Percentiles rank a stretch among this genome's conserved stretches.
Evolutionary conservation across 92 coral and sea anemone species (phyloP).

Genomic region (Bergia sp.): DNA sequence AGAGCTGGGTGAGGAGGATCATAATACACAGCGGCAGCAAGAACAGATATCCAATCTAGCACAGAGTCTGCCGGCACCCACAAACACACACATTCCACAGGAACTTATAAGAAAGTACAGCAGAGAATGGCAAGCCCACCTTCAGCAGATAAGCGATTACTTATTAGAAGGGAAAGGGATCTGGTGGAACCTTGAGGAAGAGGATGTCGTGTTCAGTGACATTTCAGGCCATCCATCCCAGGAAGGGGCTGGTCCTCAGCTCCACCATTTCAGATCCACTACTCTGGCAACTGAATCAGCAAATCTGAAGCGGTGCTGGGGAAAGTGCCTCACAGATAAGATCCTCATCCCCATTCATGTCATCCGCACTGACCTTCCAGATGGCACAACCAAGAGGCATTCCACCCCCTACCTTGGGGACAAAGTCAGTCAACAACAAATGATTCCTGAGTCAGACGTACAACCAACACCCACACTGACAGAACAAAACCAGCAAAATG

Average conservation of each 20-base stretch:
- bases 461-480: not conserved
- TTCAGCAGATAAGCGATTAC: too few species aligned
- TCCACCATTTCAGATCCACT: slow-evolving; percentile 2
- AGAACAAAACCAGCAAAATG: not conserved
- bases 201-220: not conserved
- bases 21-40: too few species aligned
- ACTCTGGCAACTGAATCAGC: slow-evolving; percentile 4
- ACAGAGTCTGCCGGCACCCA: too few species aligned
- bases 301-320: not conserved
- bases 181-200: not conserved
- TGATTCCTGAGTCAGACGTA: not conserved
- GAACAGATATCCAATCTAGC: too few species aligned
- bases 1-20: too few species aligned
- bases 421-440: slow-evolving; percentile 10
- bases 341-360: not conserved
- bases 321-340: not conserved
- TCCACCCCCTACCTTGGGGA: not conserved
- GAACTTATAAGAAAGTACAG: too few species aligned
- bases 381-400: not conserved
- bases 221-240: not conserved
- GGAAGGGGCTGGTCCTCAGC: slow-evolving; percentile 1
- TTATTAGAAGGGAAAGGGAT: too few species aligned
- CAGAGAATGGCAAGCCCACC: too few species aligned
- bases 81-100: too few species aligned
- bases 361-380: not conserved